These are phyloP conservation scores for Phallusia fumigata DNA, from an alignment of 23 tunicate species.

Conservation along the genomic window DNA sequence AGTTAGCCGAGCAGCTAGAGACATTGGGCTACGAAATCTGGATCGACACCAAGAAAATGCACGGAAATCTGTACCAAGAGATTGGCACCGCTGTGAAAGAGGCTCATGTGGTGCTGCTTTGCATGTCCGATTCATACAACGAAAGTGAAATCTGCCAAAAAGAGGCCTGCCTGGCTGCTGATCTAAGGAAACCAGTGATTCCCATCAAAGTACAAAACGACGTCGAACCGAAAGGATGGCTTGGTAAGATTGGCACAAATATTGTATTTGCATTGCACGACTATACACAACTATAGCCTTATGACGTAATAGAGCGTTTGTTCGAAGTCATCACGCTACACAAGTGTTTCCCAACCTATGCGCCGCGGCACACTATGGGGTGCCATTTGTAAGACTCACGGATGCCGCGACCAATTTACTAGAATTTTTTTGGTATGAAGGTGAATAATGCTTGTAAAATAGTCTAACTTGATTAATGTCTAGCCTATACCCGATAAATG, in stretches of 20 bases:
- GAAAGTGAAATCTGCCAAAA: neutral
- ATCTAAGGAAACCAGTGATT: neutral
- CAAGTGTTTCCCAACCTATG: too few species aligned
- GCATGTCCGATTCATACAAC: neutral
- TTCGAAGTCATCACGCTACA: too few species aligned
- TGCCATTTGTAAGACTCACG: too few species aligned
- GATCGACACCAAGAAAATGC: neutral
- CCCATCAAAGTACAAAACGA: neutral
- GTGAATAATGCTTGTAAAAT: too few species aligned
- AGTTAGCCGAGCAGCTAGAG: neutral
- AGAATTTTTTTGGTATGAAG: too few species aligned
- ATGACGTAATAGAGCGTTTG: too few species aligned
- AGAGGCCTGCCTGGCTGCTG: neutral
- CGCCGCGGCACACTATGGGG: too few species aligned
- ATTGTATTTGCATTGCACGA: too few species aligned
- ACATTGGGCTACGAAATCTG: neutral
- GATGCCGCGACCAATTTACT: too few species aligned
- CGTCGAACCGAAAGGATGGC: neutral
- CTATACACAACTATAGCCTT: too few species aligned
- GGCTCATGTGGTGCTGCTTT: neutral
- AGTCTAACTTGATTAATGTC: too few species aligned
- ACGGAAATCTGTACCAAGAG: neutral
- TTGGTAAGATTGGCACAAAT: neutral
- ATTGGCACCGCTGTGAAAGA: neutral
- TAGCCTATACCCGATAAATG: too few species aligned